Conservation (phyloP, 2,797 vertebrate species). For the Labeo calbasu region DNA sequence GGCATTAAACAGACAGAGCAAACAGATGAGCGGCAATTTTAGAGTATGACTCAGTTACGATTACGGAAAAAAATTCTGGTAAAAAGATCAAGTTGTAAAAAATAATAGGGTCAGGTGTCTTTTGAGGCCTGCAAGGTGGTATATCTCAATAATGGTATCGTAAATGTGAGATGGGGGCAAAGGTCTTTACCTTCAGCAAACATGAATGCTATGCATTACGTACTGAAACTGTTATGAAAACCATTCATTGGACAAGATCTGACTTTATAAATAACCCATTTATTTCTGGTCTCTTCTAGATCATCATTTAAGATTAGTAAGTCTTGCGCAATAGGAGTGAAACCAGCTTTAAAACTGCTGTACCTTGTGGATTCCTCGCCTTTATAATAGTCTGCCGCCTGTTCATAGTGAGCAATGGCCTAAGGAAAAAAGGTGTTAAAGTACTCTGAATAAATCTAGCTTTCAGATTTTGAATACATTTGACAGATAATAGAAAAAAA, state of each 20-base stretch:
- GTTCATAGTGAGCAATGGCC: constrained; percentile 93
- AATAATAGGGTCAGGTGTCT: background rate
- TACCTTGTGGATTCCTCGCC: constrained; percentile 94
- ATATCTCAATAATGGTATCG: background rate
- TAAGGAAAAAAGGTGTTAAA: constrained; percentile 57
- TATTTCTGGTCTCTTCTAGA: too few species aligned
- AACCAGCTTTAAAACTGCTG: background rate
- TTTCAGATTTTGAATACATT: too few species aligned
- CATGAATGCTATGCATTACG: background rate
- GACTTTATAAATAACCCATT: background rate
- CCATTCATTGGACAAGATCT: background rate
- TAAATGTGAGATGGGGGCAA: background rate
- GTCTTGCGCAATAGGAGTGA: background rate
- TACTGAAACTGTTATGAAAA: background rate
- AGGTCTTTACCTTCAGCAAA: constrained; percentile 5
- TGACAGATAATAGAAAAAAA: background rate
- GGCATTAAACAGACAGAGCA: constrained; percentile 15
- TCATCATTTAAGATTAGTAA: background rate
- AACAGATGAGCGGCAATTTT: background rate
- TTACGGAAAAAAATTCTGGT: background rate
- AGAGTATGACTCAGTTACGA: background rate
- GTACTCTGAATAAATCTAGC: background rate
- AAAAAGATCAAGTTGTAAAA: background rate
- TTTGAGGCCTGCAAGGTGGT: too few species aligned
- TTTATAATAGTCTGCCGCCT: constrained; percentile 95